phyloP scores from a whole-genome alignment of 1,140 invertebrate genomes.

The Eurosta solidaginis region DNA sequence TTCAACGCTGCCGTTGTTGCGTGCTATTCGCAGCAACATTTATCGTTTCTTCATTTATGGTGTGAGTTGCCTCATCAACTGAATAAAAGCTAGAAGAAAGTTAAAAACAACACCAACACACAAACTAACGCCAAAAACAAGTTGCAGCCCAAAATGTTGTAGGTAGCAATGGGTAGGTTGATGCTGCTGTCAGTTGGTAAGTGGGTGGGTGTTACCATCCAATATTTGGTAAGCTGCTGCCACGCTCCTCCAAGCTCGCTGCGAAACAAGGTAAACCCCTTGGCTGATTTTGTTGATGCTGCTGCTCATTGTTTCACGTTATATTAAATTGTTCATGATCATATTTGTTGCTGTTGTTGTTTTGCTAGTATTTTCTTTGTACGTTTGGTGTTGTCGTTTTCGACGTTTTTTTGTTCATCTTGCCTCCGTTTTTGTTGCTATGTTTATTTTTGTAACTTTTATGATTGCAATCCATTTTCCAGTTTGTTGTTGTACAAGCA shows the following conservation, averaged over 20 bases:
- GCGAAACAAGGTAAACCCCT: too few relatives aligned
- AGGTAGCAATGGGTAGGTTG: neutral
- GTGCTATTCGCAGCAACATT: neutral
- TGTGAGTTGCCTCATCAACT: constrained; percentile 4
- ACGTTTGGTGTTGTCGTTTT: too few relatives aligned
- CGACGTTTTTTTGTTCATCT: too few relatives aligned
- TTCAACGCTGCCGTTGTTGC: neutral
- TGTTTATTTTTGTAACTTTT: too few relatives aligned
- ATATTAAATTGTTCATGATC: too few relatives aligned
- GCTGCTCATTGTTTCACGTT: too few relatives aligned
- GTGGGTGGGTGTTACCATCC: constrained; percentile 4
- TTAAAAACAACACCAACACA: neutral
- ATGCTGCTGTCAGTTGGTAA: neutral
- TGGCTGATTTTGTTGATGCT: too few relatives aligned
- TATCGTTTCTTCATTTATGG: constrained; percentile 22
- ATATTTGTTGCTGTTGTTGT: too few relatives aligned
- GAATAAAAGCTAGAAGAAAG: neutral
- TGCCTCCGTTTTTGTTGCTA: too few relatives aligned
- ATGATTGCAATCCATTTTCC: too few relatives aligned
- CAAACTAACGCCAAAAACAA: neutral
- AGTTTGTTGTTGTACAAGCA: too few relatives aligned
- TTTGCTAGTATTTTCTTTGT: too few relatives aligned
- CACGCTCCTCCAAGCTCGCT: neutral
- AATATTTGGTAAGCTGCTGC: neutral
- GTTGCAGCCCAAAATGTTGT: neutral